Conservation (phyloP, 2,888 invertebrate genomes). For the Meiosimyza decipiens region DNA sequence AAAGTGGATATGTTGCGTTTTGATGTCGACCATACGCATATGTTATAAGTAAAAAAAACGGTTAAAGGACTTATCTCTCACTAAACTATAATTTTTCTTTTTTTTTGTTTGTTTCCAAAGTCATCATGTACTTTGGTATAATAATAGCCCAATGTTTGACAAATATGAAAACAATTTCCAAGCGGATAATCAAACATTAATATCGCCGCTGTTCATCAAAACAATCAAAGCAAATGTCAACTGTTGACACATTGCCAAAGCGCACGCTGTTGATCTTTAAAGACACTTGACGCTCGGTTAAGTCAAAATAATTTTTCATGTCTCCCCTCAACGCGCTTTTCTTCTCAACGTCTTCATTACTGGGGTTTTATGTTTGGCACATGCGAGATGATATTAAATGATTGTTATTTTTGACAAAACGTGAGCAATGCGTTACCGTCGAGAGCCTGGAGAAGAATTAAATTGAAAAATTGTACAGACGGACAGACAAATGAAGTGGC, state of each 20-base stretch:
- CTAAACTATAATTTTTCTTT: too few species aligned
- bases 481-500: slow-evolving; percentile 22
- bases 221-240: slow-evolving; percentile 29
- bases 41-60: too few species aligned
- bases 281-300: slow-evolving; percentile 20
- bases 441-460: slow-evolving; percentile 3
- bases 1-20: too few species aligned
- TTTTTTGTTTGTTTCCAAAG: too few species aligned
- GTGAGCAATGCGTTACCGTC: slow-evolving; percentile 26
- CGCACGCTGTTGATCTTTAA: slow-evolving; percentile 17
- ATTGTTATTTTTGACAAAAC: slow-evolving; percentile 33
- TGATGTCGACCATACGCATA: too few species aligned
- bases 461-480: slow-evolving; percentile 3
- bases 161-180: too few species aligned
- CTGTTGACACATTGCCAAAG: slow-evolving; percentile 1
- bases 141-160: too few species aligned
- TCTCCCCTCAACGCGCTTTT: neutral
- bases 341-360: neutral
- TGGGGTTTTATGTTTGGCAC: slow-evolving; percentile 32
- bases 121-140: too few species aligned
- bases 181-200: too few species aligned
- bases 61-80: too few species aligned
- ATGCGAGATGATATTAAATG: slow-evolving; percentile 40
- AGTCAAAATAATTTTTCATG: neutral
- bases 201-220: slow-evolving; percentile 10